These are phyloP conservation scores for Tetranychus truncatus DNA, from an alignment of 2,888 invertebrate species.

Conservation along the genomic window DNA sequence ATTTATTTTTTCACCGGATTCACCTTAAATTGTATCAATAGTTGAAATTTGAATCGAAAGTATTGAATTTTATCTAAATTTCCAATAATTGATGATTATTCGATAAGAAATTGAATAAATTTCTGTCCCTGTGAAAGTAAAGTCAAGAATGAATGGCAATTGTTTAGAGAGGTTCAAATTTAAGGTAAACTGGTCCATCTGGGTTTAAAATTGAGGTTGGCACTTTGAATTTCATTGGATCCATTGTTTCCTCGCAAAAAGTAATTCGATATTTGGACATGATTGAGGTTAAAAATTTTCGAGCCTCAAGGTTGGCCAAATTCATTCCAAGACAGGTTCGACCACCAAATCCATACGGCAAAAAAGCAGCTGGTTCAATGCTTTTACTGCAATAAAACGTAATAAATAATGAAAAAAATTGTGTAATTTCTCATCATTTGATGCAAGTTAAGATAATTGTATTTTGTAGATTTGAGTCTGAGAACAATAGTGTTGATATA, in stretches of 20 bases:
- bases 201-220: slow-evolving; percentile 21
- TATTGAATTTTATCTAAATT: no score
- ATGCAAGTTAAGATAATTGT: no score
- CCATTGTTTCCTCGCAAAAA: slow-evolving; percentile 21
- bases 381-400: no score
- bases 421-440: no score
- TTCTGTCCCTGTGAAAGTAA: background rate
- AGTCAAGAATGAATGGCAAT: no score
- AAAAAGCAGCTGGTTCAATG: slow-evolving; percentile 14
- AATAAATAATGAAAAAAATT: no score
- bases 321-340: slow-evolving; percentile 26
- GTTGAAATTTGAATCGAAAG: no score
- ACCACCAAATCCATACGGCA: slow-evolving; percentile 26
- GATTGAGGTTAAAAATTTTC: slow-evolving; percentile 22
- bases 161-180: slow-evolving; percentile 4
- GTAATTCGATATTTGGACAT: slow-evolving; percentile 22
- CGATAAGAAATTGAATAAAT: background rate
- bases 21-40: no score
- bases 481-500: background rate
- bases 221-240: slow-evolving; percentile 18
- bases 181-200: slow-evolving; percentile 21
- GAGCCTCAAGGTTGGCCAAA: slow-evolving; percentile 26
- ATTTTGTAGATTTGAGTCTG: background rate
- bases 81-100: background rate
- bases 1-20: no score